Percentiles rank a stretch among this genome's conserved stretches.
These are phyloP conservation scores for Cervus canadensis DNA, from an alignment of 2,113 vertebrate species.

Conservation along the genomic window DNA sequence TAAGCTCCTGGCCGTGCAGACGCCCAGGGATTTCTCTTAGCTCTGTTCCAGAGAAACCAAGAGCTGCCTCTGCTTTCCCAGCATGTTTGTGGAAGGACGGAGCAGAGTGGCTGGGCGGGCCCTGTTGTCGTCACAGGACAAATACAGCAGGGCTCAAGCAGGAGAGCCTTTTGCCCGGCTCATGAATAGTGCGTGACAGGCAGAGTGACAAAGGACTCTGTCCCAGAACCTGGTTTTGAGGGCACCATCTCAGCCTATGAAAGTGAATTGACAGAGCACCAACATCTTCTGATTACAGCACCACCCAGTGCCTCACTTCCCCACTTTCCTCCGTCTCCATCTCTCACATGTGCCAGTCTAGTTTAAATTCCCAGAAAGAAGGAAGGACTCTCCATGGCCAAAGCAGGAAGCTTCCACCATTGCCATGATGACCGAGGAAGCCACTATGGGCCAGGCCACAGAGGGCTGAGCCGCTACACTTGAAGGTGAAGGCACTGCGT, in stretches of 20 bases:
- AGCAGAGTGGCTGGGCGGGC: not conserved
- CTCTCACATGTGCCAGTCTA: not conserved
- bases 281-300: not conserved
- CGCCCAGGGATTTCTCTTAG: not conserved
- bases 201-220: not conserved
- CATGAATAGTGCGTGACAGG: not conserved
- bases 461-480: not conserved
- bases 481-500: not conserved
- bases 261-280: not conserved
- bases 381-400: not conserved
- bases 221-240: not conserved
- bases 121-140: not conserved
- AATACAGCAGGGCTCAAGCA: not conserved
- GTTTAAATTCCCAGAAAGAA: conserved; percentile 8
- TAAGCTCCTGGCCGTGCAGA: not conserved
- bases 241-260: not conserved
- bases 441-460: not conserved
- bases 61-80: not conserved
- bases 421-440: not conserved
- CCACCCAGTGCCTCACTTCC: not conserved
- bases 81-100: not conserved
- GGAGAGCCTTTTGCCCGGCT: not conserved
- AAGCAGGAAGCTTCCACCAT: not conserved
- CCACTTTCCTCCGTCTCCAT: not conserved
- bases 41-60: not conserved